Evolutionary conservation across 2,797 vertebrate species (phyloP), one percentile per base, ranked within the genome.

Genomic region (Enteromius treurensis): DNA sequence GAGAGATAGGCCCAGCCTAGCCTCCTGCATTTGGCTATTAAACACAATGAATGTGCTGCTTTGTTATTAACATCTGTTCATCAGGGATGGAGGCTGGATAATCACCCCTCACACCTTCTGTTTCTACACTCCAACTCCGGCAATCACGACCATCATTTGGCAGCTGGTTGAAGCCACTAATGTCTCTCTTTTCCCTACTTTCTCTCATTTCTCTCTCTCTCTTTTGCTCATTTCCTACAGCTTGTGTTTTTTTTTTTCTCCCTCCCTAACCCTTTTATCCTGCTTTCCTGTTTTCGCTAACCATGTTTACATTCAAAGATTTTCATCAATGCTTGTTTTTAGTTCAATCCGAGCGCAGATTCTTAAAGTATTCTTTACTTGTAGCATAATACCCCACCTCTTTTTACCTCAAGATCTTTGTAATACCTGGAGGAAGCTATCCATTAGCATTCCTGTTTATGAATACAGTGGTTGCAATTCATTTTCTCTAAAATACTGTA

Each of bases 61-160:
- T 96, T 96, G 93, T 95, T 96, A 96, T 96, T 95, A 96, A 95
- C 95, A 95, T 96, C 95, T 96, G 94, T 95, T 95, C 95, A 95
- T 95, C 93, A 93, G 92, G 94, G 93, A 94, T 92, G 92, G 90
- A 93, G 93, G 92, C 94, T 93, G 94, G 95, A 96, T 95, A 96
- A 94, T 94, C 93, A 94, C 95, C 96, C 94, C 95, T 95, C 95
- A 93, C 95, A 97, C 96, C 96, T 97, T 97, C 95, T 97, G 95
- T 95, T 96, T 95, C 95, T 95, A 94, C 92, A 95, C 94, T 95
- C 95, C 93, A 95, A 94, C 93, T 95, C 94, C 95, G 93, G 95
- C 95, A 96, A 96, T 96, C 95, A 96, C 95, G 94, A 93, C 95
- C 95, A 95, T 96, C 95, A 96, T 96, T 96, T 96, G 95, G 95